Base-by-base conservation (phyloP, 2,113 vertebrate genomes). In the Mastomys natalensis region DNA sequence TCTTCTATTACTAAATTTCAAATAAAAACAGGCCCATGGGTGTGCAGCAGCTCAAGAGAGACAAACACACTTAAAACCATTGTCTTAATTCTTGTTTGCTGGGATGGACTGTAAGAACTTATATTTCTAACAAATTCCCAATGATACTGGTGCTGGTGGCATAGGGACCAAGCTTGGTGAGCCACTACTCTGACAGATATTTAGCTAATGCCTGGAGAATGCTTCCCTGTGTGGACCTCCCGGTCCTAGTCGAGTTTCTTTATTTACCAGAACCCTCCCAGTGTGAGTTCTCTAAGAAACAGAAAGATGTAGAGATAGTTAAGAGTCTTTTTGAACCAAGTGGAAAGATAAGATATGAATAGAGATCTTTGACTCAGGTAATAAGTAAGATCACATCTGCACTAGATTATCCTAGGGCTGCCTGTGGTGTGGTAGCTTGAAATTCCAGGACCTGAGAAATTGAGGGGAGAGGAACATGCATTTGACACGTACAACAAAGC, bases 1-100 rank as follows among this genome's bases (percentile, higher is more conserved):
- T 85, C 77, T 70, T 51, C 70, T 17, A 34, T 26, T 78, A 34
- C 84, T 51, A 72, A 15, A 51, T 81, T 96, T 96, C 77, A 86
- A 78, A 86, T 93, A 55, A 78, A 86, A 94, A 37, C 70, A 92
- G 19, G 53, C 76, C 21, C 15, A 12, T 34, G 88, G 43, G 29
- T 62, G 8, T 26, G 15, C 2, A 40, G 29, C 55, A 93, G 12
- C 62, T 43, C n/a, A 62, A 70, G 48, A 87, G 17, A 94, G 7
- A 55, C 74, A 92, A 78, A 3, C 5, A 55, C 62, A 43, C 45
- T 37, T 43, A 78, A 13, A 77, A 45, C 7, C 3, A 40, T 26
- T 40, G 21, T 40, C 58, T 60, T 80, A 60, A 60, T 48, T 95
- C 37, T 31, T 51, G 0, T 48, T 19, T 26, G 78, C 37, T 95